Evolutionary conservation across 1,140 invertebrate species (phyloP), one percentile per base, ranked within the genome.

Genomic region (Aricia agestis): DNA sequence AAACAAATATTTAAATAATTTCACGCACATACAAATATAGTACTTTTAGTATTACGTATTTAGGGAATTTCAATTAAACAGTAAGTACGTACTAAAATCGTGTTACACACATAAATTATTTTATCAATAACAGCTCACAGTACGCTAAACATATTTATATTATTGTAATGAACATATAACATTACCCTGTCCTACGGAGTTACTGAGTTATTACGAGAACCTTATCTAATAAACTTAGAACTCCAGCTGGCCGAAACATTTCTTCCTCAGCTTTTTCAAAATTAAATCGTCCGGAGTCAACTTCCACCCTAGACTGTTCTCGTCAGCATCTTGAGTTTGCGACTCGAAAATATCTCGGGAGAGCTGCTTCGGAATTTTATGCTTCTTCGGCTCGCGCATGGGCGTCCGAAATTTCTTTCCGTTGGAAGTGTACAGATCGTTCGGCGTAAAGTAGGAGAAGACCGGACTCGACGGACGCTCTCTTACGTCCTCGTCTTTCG

Each of bases 291-390:
- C 83, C 2, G 85, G 84, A 31, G 80, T 88, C 25, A 87, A 68
- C 75, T 83, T 87, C 83, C 84, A 87, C 19, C 87, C 80, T 2
- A 84, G 70, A 32, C 78, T 75, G 57, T 73, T 86, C 25, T 86
- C 83, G 4, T 87, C 85, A 17, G 72, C 57, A 15, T 86, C 89
- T 67, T 86, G 85, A 18, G 87, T 85, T 69, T 87, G 84, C 15
- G 89, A 85, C 65, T 91, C 89, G 72, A 91, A 91, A 18, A 91
- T 68, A 72, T 91, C 89, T 74, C 80, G 78, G 6, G 89, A 91
- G 57, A 78, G 75, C 32, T 85, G 82, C 11, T 79, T 79, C 5
- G 76, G 70, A 1, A 72, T 25, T 57, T 82, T 81, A 19, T 72
- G 73, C 70, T 78, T 76, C 81, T 80, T 52, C 69, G 69, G 65